Evolutionary conservation across 2,113 vertebrate genomes (phyloP).

Genomic region (Ramphastos sulfuratus): DNA sequence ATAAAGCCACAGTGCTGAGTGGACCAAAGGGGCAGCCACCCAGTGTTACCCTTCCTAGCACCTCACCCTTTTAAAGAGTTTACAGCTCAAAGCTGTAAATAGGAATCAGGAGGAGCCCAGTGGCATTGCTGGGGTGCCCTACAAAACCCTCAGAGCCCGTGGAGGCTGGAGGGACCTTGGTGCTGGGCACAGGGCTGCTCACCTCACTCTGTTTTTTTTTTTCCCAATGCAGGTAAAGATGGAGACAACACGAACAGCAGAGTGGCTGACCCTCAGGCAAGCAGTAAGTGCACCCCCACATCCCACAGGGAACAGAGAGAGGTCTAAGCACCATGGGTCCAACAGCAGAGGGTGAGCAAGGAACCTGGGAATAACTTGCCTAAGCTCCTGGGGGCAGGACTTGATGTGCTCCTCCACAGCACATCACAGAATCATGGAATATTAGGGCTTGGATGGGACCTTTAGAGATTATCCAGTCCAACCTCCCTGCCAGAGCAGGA

Average conservation of each 20-base stretch:
- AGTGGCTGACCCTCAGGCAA: fast-evolving
- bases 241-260: not conserved
- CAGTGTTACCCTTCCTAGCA: not conserved
- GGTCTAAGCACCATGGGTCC: not conserved
- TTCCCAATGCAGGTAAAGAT: not conserved
- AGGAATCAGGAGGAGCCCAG: not conserved
- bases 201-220: not conserved
- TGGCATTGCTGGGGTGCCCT: not conserved
- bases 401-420: not conserved
- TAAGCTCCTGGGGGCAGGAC: not conserved
- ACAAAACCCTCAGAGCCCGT: not conserved
- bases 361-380: not conserved
- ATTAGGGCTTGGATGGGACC: no score
- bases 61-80: not conserved
- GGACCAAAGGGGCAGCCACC: not conserved
- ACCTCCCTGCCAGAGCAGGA: no score
- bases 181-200: not conserved
- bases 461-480: no score
- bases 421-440: no score
- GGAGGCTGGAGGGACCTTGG: not conserved
- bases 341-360: not conserved
- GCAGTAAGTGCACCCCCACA: not conserved
- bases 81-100: not conserved
- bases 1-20: not conserved
- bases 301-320: not conserved